These are phyloP conservation scores for Sapayoa aenigma DNA, from an alignment of 2,113 vertebrate species.

Conservation along the genomic window DNA sequence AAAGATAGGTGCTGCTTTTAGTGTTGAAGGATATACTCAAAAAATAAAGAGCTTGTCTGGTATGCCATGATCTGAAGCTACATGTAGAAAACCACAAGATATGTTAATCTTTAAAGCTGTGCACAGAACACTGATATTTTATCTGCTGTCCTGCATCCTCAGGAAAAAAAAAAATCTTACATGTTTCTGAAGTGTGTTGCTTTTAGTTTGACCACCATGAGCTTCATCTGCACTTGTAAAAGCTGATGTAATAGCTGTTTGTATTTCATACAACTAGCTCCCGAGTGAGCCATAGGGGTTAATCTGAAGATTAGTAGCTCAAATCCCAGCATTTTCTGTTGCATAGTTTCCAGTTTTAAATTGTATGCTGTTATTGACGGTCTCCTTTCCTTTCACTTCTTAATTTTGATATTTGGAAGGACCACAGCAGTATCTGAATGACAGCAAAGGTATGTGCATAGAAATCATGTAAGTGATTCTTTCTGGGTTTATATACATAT, in stretches of 20 bases:
- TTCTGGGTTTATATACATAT: not conserved
- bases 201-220: conserved; percentile 43
- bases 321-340: conserved; percentile 12
- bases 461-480: not conserved
- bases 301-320: conserved; percentile 53
- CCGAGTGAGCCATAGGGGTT: conserved; percentile 10
- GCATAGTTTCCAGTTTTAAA: conserved; percentile 40
- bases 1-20: not conserved
- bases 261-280: conserved; percentile 22
- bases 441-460: not conserved
- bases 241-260: conserved; percentile 41
- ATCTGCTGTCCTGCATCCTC: conserved; percentile 10
- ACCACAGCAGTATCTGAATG: not conserved
- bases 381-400: not conserved
- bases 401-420: conserved; percentile 1
- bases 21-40: not conserved
- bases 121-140: not conserved
- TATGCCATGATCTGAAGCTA: not conserved
- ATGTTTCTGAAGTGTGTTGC: conserved; percentile 31
- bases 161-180: not conserved
- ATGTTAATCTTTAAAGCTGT: conserved; percentile 46
- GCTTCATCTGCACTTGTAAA: conserved; percentile 48
- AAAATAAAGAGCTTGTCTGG: not conserved
- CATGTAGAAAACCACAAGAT: not conserved
- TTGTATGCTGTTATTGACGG: not conserved